Evolutionary conservation across 2,113 vertebrate genomes (phyloP), one percentile per base, ranked within the genome.

Genomic region (Colaptes auratus): DNA sequence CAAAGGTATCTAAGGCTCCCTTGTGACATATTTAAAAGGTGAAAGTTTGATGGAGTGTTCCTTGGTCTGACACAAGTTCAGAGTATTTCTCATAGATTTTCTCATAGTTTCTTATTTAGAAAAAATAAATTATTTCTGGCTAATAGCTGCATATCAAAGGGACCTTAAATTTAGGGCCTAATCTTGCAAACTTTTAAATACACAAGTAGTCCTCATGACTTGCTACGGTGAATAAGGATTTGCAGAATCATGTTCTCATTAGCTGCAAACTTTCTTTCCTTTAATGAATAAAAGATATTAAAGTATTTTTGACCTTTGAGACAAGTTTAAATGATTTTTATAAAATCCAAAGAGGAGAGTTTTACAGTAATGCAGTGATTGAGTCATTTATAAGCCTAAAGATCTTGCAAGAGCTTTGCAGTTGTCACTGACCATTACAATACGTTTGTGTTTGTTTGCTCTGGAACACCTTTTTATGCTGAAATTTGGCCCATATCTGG

Each of bases 1-100:
- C 92, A 80, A 95, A 88, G 64, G 82, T 93, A 96, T 91, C 94
- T 89, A 96, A 94, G 79, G 82, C 89, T 96, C 94, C 94, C 95
- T 92, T 93, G 92, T 96, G 94, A 93, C 91, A 89, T 94, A 85
- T 94, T 94, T 96, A 93, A 94, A 95, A 96, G 92, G 91, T 95
- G 95, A 96, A 96, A 95, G 95, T 91, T 96, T 96, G 95, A 94
- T 94, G 85, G 69, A 88, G 85, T 95, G 93, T 93, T 95, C 85
- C 79, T 96, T 87, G 78, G 64, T 93, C 91, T 95, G 94, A 93
- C 79, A 91, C 30, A 86, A 61, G 82, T 96, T 95, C 67, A 77
- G 82, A 71, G 64, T 67, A 81, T 95, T 95, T 95, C 85, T 95
- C 30, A 52, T 91, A 77, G 85, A 48, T 36, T 95, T 95, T 95